Evolutionary conservation across 2,113 vertebrate genomes (phyloP), one percentile per base, ranked within the genome.

Genomic region (Calyptommatus sinebrachiatus): DNA sequence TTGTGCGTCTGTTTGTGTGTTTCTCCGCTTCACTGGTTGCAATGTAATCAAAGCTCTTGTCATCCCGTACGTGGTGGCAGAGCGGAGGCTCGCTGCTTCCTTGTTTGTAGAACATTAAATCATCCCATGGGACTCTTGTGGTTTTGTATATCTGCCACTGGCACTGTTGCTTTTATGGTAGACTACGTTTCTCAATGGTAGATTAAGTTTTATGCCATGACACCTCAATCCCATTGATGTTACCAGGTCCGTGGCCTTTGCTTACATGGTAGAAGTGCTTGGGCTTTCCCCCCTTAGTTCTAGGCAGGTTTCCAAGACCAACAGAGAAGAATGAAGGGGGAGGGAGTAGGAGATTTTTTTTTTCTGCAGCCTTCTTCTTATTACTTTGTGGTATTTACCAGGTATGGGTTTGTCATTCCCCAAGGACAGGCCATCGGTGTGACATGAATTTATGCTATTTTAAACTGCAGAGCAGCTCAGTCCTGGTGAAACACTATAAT

Each of bases 21-120:
- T 84, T 77, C 45, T 50, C n/a, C 85, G 77, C 69, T 46, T n/a
- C 35, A 77, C 77, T 84, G 75, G 84, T 26, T 77, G 88, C 26
- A 76, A 48, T 21, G 73, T 24, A 69, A 80, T 2, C 77, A 6
- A 62, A 7, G 70, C 80, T 63, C 1, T 1, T 1, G 67, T 14
- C 85, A 10, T 88, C 0, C 67, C 76, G 79, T 86, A 84, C 75
- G 1, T 77, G 89, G 35, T 26, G 60, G 79, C 83, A 4, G 73
- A 2, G 0, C 85, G 68, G 70, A 8, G 78, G 66, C 71, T n/a
- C 26, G 21, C 31, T 71, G 53, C 76, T 88, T 80, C 80, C 80
- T 78, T 79, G 84, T 82, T 75, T 66, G 69, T 70, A 81, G 86
- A 80, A 65, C 79, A 57, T 72, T 71, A 78, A 89, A 88, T 83